A percentile compares a stretch with the other conserved stretches of the same genome.
phyloP scores from a whole-genome alignment of 2,888 invertebrate species.

The Temnothorax unifasciatus region DNA sequence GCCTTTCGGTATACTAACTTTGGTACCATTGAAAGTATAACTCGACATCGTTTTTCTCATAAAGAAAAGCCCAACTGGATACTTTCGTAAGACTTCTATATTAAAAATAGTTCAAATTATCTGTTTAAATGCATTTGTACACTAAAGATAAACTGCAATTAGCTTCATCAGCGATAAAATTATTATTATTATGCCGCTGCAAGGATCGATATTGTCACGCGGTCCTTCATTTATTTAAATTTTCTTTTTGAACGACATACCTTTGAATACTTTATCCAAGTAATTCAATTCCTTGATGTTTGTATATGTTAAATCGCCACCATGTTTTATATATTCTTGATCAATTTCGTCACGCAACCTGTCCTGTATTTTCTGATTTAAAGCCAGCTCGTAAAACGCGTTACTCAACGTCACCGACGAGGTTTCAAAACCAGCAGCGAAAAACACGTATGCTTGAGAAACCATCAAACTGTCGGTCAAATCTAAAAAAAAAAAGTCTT shows the following conservation, averaged over 20 bases:
- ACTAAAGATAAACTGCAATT: not conserved
- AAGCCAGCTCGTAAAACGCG: slow-evolving; percentile 85
- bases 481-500: too few relatives aligned
- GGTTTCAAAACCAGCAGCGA: too few relatives aligned
- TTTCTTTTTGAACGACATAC: slow-evolving; percentile 64
- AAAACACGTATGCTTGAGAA: too few relatives aligned
- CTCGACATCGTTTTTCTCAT: slow-evolving; percentile 66
- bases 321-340: slow-evolving; percentile 73
- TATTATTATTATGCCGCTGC: too few relatives aligned
- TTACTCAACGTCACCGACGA: too few relatives aligned
- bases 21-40: slow-evolving; percentile 74
- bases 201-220: too few relatives aligned
- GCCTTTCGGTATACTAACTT: slow-evolving; percentile 72
- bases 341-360: slow-evolving; percentile 83
- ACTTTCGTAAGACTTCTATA: slow-evolving; percentile 28
- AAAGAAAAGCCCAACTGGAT: slow-evolving; percentile 50
- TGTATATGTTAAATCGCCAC: slow-evolving; percentile 83
- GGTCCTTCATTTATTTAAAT: not conserved
- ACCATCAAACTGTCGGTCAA: not conserved
- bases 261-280: slow-evolving; percentile 84
- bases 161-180: not conserved
- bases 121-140: not conserved
- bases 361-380: slow-evolving; percentile 84
- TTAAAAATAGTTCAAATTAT: not conserved
- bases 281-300: slow-evolving; percentile 85